Evolutionary conservation across 2,797 vertebrate species (phyloP).

Genomic region (Rhinichthys osculus): DNA sequence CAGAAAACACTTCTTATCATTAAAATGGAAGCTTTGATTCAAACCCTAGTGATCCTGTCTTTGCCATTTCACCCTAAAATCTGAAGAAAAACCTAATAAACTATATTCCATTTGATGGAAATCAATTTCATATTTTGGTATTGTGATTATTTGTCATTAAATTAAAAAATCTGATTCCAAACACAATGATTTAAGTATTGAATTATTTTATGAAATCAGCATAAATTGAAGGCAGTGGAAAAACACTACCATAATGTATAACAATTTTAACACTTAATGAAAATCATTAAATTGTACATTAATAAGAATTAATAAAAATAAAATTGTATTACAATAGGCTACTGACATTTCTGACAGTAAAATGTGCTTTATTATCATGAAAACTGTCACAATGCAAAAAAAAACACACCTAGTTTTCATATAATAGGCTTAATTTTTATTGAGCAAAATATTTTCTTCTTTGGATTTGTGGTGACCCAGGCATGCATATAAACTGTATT

Average conservation of each 20-base stretch:
- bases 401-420: neutral
- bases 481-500: neutral
- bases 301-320: neutral
- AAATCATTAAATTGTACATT: neutral
- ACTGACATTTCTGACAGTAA: neutral
- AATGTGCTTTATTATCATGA: neutral
- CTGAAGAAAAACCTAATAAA: neutral
- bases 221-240: too few species aligned
- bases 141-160: neutral
- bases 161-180: neutral
- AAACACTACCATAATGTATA: neutral
- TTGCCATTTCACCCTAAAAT: neutral
- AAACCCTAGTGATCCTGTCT: neutral
- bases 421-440: neutral
- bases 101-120: neutral
- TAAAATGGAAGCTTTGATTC: neutral
- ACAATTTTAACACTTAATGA: neutral
- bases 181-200: neutral
- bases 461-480: neutral
- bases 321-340: neutral
- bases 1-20: slow-evolving; percentile 5
- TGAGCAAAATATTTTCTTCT: neutral
- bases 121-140: neutral
- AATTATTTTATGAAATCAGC: neutral
- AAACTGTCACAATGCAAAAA: neutral